These are phyloP conservation scores for Euphydryas editha DNA, from an alignment of 2,888 invertebrate species.

Conservation along the genomic window DNA sequence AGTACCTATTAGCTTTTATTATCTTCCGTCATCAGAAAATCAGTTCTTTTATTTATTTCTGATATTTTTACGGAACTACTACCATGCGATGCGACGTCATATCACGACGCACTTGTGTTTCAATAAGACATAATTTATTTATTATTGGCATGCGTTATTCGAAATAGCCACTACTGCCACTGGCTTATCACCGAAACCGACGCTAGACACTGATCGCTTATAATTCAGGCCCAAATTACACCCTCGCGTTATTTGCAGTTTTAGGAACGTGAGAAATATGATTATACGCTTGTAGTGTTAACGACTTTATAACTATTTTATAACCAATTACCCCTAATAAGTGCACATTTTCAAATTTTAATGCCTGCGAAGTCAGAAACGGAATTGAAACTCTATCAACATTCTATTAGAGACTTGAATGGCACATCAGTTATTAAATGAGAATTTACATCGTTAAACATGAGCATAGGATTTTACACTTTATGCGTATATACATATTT, in stretches of 20 bases:
- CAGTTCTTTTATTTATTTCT: no score
- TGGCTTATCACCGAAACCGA: no score
- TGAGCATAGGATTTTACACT: not conserved
- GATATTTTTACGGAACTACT: no score
- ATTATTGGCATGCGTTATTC: no score
- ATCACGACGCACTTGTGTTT: no score
- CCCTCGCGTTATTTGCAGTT: conserved; percentile 12
- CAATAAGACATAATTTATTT: no score
- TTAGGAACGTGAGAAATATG: conserved; percentile 30
- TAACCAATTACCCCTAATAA: conserved; percentile 40
- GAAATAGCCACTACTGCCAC: no score
- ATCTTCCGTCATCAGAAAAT: no score
- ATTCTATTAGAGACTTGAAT: not conserved
- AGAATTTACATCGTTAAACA: not conserved
- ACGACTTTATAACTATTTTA: conserved; percentile 42
- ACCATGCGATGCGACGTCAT: no score
- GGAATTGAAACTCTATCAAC: not conserved
- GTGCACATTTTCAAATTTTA: conserved; percentile 28
- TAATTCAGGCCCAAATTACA: conserved; percentile 9
- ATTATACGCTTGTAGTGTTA: conserved; percentile 28
- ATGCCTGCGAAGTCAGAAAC: not conserved
- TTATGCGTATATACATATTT: not conserved
- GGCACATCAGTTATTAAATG: not conserved
- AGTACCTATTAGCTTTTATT: no score
- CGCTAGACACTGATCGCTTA: no score